Evolutionary conservation across 2,113 vertebrate genomes (phyloP), one percentile per base, ranked within the genome.

Genomic region (Pterocles gutturalis): DNA sequence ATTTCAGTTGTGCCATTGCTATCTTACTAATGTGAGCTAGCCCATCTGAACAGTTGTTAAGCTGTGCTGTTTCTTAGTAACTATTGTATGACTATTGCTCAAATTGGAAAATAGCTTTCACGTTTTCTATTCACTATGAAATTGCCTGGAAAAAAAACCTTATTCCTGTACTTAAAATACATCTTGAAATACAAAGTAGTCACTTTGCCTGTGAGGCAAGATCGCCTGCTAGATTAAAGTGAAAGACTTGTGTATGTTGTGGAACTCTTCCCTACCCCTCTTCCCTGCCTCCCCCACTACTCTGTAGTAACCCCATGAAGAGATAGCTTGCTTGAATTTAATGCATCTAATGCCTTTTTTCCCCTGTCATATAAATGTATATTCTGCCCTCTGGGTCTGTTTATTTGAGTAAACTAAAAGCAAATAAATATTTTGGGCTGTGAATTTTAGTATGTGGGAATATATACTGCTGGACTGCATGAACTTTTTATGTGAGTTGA

Each of bases 401-500:
- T 69, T 13, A 43, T 94, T n/a, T 70, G 31, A 75, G 61, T 83
- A 87, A 70, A 89, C 77, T 55, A 81, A 38, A 75, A 90, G 48
- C 41, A 36, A 45, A 51, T 57, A 16, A 10, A 1, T 70, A 69
- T 53, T 86, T 55, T 17, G 36, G 81, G 65, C 13, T 83, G 31
- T 77, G 31, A 90, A 61, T 85, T 69, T 69, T 79, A 66, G 29
- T 61, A 2, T n/a, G n/a, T 53, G 66, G 76, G 90, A 58, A 43
- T 41, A 81, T 29, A 26, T 33, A 33, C 15, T 77, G 28, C 41
- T 33, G 53, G 67, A 61, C 41, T 34, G 21, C 48, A 64, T 26
- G 22, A 80, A 45, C 12, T 83, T 41, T 45, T 34, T 45, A 13
- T 64, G 20, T 22, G 28, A 16, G 49, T 62, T 92, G 33, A 95